phyloP scores from a whole-genome alignment of 2,113 vertebrate species.

The Pleuronectes platessa region DNA sequence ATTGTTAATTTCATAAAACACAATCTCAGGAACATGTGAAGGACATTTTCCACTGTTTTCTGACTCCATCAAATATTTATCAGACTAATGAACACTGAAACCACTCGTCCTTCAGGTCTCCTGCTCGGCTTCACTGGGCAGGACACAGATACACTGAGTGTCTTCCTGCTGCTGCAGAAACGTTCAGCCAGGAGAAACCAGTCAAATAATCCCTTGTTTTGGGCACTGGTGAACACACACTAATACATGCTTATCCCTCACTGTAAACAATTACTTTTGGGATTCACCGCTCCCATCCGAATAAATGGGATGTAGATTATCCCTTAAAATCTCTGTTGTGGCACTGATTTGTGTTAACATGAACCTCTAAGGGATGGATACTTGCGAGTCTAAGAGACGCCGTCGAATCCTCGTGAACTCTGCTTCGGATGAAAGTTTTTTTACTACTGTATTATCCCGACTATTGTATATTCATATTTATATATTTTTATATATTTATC shows the following conservation, averaged over 20 bases:
- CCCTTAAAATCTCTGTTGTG: constrained; percentile 44
- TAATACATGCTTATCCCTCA: constrained; percentile 67
- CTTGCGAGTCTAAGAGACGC: not conserved
- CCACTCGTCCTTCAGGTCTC: not conserved
- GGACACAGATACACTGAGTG: not conserved
- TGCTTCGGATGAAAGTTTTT: too few relatives aligned
- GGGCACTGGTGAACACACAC: constrained; percentile 40
- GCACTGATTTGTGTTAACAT: constrained; percentile 48
- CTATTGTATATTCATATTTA: too few relatives aligned
- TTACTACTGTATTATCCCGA: too few relatives aligned
- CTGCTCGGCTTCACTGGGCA: not conserved
- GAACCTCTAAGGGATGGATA: constrained; percentile 36
- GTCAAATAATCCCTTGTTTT: constrained; percentile 58
- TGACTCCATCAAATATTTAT: not conserved
- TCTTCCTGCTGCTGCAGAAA: not conserved
- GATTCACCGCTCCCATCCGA: constrained; percentile 49
- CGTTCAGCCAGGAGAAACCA: constrained; percentile 27
- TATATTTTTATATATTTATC: too few relatives aligned
- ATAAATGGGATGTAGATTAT: constrained; percentile 69
- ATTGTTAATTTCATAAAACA: too few relatives aligned
- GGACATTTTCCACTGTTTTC: not conserved
- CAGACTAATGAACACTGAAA: not conserved
- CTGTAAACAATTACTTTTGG: constrained; percentile 70
- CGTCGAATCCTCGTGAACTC: not conserved
- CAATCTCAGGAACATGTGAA: too few relatives aligned